Conservation (phyloP, 2,888 invertebrate genomes). For the Acanthococcus lagerstroemiae region DNA sequence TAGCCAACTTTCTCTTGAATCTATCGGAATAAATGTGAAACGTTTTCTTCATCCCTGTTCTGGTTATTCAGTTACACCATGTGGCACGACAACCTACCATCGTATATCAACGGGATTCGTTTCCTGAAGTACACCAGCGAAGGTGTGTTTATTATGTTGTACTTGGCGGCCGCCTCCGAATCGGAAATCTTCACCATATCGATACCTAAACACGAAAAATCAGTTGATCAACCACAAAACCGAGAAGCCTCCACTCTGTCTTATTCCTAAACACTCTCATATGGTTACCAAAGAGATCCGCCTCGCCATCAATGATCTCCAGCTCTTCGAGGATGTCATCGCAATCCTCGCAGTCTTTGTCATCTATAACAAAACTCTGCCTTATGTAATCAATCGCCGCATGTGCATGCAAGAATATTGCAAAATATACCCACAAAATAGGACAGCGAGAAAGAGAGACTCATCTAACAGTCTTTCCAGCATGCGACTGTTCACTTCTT, state of each 20-base stretch:
- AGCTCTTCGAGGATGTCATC: slow-evolving; percentile 79
- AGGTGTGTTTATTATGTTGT: slow-evolving; percentile 72
- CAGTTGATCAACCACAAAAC: background rate
- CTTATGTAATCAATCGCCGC: no score
- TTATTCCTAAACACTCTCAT: slow-evolving; percentile 46
- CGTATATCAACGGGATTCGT: slow-evolving; percentile 73
- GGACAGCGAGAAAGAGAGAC: slow-evolving; percentile 78
- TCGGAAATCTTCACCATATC: slow-evolving; percentile 88
- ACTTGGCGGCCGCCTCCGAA: slow-evolving; percentile 67
- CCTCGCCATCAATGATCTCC: slow-evolving; percentile 91
- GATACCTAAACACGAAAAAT: slow-evolving; percentile 51
- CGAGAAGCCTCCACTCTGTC: background rate
- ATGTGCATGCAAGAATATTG: no score
- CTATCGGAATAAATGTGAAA: background rate
- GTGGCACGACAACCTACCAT: slow-evolving; percentile 45
- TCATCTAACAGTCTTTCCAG: slow-evolving; percentile 71
- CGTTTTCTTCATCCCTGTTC: background rate
- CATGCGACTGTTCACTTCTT: slow-evolving; percentile 85
- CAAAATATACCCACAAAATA: slow-evolving; percentile 63
- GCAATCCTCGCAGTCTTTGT: slow-evolving; percentile 84
- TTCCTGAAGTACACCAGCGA: slow-evolving; percentile 78
- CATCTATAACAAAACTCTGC: no score
- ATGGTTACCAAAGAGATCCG: slow-evolving; percentile 74
- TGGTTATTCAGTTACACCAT: no score
- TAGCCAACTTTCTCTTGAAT: no score